Base-by-base conservation (phyloP, 2,888 invertebrate genomes). In the Cactoblastis cactorum region DNA sequence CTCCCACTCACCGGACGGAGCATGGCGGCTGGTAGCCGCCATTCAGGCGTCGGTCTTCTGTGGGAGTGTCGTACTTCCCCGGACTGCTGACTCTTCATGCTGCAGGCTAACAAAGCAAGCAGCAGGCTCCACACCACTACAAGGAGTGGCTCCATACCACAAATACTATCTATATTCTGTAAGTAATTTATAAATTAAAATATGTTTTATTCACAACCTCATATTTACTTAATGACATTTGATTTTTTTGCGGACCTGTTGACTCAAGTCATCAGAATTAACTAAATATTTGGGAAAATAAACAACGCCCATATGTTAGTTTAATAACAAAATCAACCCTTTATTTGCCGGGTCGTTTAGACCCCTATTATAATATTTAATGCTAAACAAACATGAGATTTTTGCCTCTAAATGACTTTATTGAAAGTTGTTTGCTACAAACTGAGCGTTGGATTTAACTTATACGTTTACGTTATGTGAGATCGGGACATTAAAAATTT, bases 311-410 rank as follows among this genome's bases (percentile, higher is more conserved):
- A 73, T 73, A 77, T 79, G 86, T 77, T 77, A 60, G 69, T 63
- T 68, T 74, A 79, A 81, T 80, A 74, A 79, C 76, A 68, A 58
- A 71, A 67, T 74, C 78, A 87, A 86, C 87, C 87, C 87, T 87
- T 87, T 83, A 83, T 86, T 86, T 83, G 72, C 78, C 65, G 71
- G 66, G 71, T 75, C 82, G 79, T 82, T 83, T 81, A 76, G 71
- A 69, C 72, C 75, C 79, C 82, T 63, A 86, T 87, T 88, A 88
- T 86, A 78, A 86, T 80, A 85, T 84, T 82, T 82, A 88, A 88
- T 85, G 85, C 78, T 85, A 83, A 85, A 83, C 80, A 87, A 88
- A 88, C 87, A 88, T 53, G 71, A 71, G 71, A 77, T 69, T 78
- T 78, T 74, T 71, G 70, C 67, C 67, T 69, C 74, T 68, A 79